Evolutionary conservation across 1,140 invertebrate genomes (phyloP).

Genomic region (Drusus annulatus): DNA sequence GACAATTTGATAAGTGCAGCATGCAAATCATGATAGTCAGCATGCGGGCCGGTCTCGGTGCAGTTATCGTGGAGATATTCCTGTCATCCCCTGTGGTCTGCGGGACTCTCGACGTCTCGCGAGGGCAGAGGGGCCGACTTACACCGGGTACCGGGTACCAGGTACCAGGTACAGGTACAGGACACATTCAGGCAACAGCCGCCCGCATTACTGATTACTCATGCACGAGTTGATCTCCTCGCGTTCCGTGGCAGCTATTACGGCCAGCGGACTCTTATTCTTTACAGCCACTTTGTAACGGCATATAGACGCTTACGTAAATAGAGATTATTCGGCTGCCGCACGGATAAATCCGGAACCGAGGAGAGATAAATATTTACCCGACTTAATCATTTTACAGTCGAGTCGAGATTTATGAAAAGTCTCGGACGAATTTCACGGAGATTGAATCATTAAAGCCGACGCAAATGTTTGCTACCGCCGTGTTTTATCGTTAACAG

Average conservation of each 20-base stretch:
- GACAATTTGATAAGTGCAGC: neutral
- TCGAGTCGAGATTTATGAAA: constrained; percentile 18
- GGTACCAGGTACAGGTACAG: too few species aligned
- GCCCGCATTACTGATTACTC: constrained; percentile 57
- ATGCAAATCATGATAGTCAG: neutral
- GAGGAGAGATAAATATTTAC: constrained; percentile 38
- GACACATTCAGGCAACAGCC: neutral
- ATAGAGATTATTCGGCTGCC: constrained; percentile 42
- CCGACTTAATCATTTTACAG: constrained; percentile 23
- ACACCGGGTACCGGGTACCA: too few species aligned
- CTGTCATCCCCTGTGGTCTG: neutral
- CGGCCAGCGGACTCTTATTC: neutral
- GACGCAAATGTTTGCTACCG: constrained; percentile 8
- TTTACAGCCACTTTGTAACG: neutral
- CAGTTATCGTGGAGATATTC: neutral
- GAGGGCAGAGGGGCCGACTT: neutral
- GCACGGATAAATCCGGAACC: constrained; percentile 25
- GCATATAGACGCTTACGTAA: constrained; percentile 21
- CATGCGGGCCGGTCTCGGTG: neutral
- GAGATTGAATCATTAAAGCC: neutral
- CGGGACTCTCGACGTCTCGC: neutral
- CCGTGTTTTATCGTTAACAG: neutral
- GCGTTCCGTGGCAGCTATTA: neutral
- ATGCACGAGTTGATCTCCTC: constrained; percentile 48
- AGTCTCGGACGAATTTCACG: constrained; percentile 5